Conservation (phyloP, 2,113 vertebrate genomes). For the Hippocampus comes region DNA sequence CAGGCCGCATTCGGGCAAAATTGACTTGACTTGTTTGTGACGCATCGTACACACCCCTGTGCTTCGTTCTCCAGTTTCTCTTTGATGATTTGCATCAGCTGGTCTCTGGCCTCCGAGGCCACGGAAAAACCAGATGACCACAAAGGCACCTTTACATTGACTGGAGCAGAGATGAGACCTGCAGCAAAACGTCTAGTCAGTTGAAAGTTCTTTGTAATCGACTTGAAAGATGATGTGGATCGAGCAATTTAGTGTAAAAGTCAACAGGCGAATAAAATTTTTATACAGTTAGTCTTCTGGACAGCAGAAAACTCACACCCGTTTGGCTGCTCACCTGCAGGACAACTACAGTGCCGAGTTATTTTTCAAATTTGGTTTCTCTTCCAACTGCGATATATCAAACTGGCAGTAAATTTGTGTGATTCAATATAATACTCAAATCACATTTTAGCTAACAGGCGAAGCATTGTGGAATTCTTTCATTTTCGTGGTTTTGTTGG, state of each 20-base stretch:
- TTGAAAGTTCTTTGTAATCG: not conserved
- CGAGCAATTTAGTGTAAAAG: constrained; percentile 7
- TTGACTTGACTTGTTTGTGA: not conserved
- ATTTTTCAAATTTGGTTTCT: too few species aligned
- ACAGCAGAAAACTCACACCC: too few species aligned
- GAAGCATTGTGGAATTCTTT: not conserved
- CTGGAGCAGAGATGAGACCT: constrained; percentile 69
- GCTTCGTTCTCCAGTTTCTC: constrained; percentile 61
- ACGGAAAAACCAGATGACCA: constrained; percentile 66
- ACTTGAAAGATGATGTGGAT: constrained; percentile 18
- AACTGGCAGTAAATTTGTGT: too few species aligned
- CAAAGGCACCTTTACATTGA: constrained; percentile 62
- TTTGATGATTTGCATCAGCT: constrained; percentile 64
- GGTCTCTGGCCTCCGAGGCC: constrained; percentile 61
- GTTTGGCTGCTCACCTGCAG: too few species aligned
- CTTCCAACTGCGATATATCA: too few species aligned
- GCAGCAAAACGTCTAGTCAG: not conserved
- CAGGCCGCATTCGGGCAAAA: not conserved
- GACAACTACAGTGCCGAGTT: not conserved
- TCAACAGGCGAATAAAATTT: not conserved
- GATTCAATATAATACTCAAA: not conserved
- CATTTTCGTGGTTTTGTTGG: too few species aligned
- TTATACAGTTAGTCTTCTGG: not conserved
- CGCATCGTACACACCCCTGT: constrained; percentile 41
- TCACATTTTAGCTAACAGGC: not conserved